phyloP scores from a whole-genome alignment of 2,888 invertebrate species.

The Dendrolimus houi region DNA sequence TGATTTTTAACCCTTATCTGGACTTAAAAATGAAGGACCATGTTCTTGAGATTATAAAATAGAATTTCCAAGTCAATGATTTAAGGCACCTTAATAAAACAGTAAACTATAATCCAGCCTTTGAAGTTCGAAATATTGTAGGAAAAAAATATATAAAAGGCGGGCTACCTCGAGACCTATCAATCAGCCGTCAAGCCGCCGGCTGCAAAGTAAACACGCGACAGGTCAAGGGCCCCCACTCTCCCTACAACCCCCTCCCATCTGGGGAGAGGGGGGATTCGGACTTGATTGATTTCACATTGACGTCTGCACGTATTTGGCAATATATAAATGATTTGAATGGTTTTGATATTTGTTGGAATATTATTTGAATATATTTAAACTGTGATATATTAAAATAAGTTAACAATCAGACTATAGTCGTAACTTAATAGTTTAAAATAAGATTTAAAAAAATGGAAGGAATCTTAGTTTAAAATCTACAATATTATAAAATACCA shows the following conservation, averaged over 20 bases:
- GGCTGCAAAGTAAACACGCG: slow-evolving; percentile 43
- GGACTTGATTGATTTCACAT: slow-evolving; percentile 71
- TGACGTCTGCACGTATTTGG: slow-evolving; percentile 55
- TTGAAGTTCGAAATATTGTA: neutral
- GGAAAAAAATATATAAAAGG: neutral
- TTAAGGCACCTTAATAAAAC: too few species aligned
- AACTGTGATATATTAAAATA: too few species aligned
- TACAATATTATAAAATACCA: too few species aligned
- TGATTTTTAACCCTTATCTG: too few species aligned
- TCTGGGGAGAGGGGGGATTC: slow-evolving; percentile 14
- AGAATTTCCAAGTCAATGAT: too few species aligned
- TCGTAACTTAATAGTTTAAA: too few species aligned
- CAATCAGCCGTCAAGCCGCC: slow-evolving; percentile 34
- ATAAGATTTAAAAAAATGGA: too few species aligned
- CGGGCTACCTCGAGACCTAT: slow-evolving; percentile 43
- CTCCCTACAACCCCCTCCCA: slow-evolving; percentile 11
- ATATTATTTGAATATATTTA: too few species aligned
- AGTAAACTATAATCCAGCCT: neutral
- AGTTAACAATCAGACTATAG: too few species aligned
- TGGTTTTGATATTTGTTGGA: slow-evolving; percentile 23
- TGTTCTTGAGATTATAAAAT: too few species aligned
- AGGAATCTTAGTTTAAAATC: too few species aligned
- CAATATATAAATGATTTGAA: slow-evolving; percentile 16
- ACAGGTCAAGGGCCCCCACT: slow-evolving; percentile 54
- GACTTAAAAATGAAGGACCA: too few species aligned